Conservation (phyloP, 2,797 vertebrate genomes). For the Periparus ater region DNA sequence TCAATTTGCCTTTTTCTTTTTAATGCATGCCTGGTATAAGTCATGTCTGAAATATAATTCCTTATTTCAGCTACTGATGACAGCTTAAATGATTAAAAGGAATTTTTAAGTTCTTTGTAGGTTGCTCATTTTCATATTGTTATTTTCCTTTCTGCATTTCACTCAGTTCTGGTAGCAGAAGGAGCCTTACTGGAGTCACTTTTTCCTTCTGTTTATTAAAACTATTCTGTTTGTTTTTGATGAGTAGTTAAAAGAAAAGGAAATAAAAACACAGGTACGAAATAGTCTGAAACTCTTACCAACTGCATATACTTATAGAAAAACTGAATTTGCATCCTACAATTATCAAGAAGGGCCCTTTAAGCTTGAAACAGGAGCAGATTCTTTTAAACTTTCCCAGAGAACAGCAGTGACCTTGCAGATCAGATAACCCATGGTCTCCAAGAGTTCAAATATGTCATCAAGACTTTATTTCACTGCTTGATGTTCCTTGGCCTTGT, state of each 20-base stretch:
- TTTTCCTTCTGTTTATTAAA: constrained; percentile 12
- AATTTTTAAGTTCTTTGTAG: constrained; percentile 3
- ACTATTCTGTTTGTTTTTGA: neutral
- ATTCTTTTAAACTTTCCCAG: constrained; percentile 65
- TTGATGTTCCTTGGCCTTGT: constrained; percentile 47
- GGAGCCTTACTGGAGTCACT: neutral
- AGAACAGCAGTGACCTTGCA: constrained; percentile 67
- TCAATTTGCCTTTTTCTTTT: constrained; percentile 33
- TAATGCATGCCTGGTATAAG: constrained; percentile 15
- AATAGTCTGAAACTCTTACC: neutral
- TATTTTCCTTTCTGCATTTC: constrained; percentile 23
- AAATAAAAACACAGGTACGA: neutral
- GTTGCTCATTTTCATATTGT: neutral
- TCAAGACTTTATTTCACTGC: constrained; percentile 70
- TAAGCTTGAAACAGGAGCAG: constrained; percentile 52
- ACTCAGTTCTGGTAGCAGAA: neutral
- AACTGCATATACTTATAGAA: neutral
- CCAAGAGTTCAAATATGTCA: constrained; percentile 70
- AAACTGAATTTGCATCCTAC: neutral
- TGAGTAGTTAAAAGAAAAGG: neutral
- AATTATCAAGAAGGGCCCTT: constrained; percentile 20
- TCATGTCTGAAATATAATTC: constrained; percentile 31
- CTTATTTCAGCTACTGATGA: constrained; percentile 16
- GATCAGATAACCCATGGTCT: constrained; percentile 68
- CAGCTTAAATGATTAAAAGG: constrained; percentile 24